Percentiles rank a stretch among this genome's conserved stretches.
phyloP scores from a whole-genome alignment of 2,888 invertebrate species.

The Watsonalla binaria region DNA sequence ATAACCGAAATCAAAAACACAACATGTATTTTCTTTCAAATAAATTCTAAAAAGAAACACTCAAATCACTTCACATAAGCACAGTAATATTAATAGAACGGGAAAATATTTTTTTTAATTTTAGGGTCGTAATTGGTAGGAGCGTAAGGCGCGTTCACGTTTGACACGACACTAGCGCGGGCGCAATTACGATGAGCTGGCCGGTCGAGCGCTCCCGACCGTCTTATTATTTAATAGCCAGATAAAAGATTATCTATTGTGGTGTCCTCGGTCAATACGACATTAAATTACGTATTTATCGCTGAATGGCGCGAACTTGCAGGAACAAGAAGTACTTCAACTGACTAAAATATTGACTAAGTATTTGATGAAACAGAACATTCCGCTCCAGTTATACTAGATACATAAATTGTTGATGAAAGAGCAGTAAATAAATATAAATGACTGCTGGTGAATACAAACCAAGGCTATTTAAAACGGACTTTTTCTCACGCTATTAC shows the following conservation, averaged over 20 bases:
- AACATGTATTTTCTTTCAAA: conserved; percentile 14
- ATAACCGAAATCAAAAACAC: conserved; percentile 11
- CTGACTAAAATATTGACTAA: background rate
- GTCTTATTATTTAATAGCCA: conserved; percentile 71
- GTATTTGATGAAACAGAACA: too few species aligned
- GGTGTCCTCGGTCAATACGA: conserved; percentile 63
- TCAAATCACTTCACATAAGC: conserved; percentile 1
- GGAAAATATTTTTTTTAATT: background rate
- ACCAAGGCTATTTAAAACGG: too few species aligned
- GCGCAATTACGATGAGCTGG: conserved; percentile 32
- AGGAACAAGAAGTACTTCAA: conserved; percentile 21
- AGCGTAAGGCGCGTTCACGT: conserved; percentile 13
- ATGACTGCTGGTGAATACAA: too few species aligned
- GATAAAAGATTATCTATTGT: conserved; percentile 75
- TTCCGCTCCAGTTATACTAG: too few species aligned
- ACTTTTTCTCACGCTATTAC: too few species aligned
- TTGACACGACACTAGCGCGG: conserved; percentile 35
- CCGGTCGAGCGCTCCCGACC: conserved; percentile 33
- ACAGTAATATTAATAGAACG: background rate
- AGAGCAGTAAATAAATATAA: too few species aligned
- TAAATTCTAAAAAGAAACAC: conserved; percentile 10
- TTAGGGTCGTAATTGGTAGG: conserved; percentile 3
- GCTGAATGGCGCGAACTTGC: conserved; percentile 29
- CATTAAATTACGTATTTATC: conserved; percentile 55
- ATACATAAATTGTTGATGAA: too few species aligned